Percentiles rank a stretch among this genome's conserved stretches.
Evolutionary conservation across 2,797 vertebrate species (phyloP).

Genomic region (Mormyrops boulengeri): DNA sequence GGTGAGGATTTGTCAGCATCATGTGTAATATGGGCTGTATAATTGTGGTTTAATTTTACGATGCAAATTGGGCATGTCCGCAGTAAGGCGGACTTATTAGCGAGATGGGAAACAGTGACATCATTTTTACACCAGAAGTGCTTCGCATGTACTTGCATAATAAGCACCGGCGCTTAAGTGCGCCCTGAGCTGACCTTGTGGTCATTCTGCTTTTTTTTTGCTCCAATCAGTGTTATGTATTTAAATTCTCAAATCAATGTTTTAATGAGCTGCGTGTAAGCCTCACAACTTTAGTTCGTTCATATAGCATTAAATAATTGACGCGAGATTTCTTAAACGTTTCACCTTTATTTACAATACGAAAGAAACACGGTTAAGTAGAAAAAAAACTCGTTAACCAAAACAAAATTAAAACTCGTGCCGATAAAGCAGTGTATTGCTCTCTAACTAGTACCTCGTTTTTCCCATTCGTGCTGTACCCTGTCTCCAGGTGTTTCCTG

Average conservation of each 20-base stretch:
- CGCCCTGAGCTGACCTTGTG: neutral
- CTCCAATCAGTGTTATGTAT: neutral
- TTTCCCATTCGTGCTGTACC: neutral
- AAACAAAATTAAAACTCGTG: neutral
- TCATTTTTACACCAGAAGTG: conserved; percentile 8
- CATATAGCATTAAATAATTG: neutral
- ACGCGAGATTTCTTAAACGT: neutral
- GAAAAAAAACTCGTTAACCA: neutral
- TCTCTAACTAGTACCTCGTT: neutral
- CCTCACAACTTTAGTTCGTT: neutral
- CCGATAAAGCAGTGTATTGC: neutral
- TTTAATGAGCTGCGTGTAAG: neutral
- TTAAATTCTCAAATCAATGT: neutral
- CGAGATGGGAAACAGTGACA: conserved; percentile 13
- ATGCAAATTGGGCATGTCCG: neutral
- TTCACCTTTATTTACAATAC: neutral
- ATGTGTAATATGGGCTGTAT: neutral
- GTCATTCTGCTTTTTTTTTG: neutral
- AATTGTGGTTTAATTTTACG: conserved; percentile 10
- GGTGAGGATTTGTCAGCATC: conserved; percentile 1
- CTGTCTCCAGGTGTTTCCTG: neutral
- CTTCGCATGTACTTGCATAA: conserved; percentile 7
- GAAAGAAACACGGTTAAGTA: neutral
- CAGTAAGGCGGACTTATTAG: neutral
- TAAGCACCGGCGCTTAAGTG: conserved; percentile 1